Evolutionary conservation across 2,797 vertebrate species (phyloP).

Genomic region (Muscicapa comitata): DNA sequence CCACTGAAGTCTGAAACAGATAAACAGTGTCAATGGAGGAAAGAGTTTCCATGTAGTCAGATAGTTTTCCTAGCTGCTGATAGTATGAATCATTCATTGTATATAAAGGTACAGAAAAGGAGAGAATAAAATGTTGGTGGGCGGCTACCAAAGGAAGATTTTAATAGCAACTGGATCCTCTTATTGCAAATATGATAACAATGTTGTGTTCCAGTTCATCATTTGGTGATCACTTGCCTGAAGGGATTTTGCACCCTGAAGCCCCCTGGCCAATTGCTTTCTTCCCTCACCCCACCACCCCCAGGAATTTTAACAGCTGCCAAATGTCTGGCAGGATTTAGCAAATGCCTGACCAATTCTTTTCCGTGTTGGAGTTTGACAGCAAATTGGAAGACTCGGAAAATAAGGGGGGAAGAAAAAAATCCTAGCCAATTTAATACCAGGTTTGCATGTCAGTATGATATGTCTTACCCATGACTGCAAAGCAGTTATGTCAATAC

Average conservation of each 20-base stretch:
- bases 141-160: neutral
- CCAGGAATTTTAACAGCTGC: constrained; percentile 70
- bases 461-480: neutral
- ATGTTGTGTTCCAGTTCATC: neutral
- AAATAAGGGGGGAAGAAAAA: neutral
- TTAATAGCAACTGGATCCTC: neutral
- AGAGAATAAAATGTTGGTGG: neutral
- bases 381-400: neutral
- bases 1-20: neutral
- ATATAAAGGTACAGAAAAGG: neutral
- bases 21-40: neutral
- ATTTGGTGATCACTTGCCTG: neutral
- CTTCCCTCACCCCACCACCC: neutral
- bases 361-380: constrained; percentile 33
- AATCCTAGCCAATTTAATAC: neutral
- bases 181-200: neutral
- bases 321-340: constrained; percentile 65
- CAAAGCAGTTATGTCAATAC: constrained; percentile 3
- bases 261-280: constrained; percentile 26
- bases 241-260: constrained; percentile 37
- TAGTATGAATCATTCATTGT: neutral
- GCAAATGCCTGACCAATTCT: constrained; percentile 39
- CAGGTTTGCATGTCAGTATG: neutral
- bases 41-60: neutral
- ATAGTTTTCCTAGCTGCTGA: neutral